These are phyloP conservation scores for Oligia fasciuncula DNA, from an alignment of 2,888 invertebrate species.

Conservation along the genomic window DNA sequence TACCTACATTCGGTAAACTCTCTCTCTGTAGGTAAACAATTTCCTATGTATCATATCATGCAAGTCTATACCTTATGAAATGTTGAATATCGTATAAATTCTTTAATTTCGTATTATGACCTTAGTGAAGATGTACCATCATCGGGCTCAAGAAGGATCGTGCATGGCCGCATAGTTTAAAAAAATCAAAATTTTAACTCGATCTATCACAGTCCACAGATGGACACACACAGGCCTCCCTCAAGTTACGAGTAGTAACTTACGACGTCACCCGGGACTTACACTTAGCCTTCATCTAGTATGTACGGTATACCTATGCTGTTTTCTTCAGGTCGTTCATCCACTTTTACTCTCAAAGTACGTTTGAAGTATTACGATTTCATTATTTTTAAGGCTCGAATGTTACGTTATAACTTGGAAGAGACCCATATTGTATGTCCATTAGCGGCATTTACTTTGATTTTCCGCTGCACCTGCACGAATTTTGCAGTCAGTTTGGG, in stretches of 20 bases:
- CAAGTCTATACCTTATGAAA: neutral
- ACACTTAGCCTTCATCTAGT: too few species aligned
- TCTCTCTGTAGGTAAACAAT: too few species aligned
- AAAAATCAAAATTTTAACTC: neutral
- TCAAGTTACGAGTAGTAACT: too few species aligned
- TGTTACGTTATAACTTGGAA: neutral
- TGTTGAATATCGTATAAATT: neutral
- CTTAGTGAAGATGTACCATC: neutral
- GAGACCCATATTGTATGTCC: neutral
- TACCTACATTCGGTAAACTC: neutral
- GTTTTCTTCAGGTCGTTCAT: neutral
- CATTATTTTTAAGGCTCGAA: neutral
- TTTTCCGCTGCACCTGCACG: slow-evolving; percentile 32
- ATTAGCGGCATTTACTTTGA: neutral
- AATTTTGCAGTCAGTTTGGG: neutral
- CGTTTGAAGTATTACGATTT: neutral
- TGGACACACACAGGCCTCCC: neutral
- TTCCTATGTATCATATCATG: neutral
- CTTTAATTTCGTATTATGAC: neutral
- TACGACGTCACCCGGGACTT: too few species aligned
- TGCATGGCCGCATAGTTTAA: neutral
- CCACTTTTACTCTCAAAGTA: neutral
- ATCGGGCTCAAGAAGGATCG: neutral
- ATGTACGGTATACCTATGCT: too few species aligned
- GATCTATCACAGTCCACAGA: neutral